Evolutionary conservation across 2,113 vertebrate species (phyloP).

Genomic region (Pholis gunnellus): DNA sequence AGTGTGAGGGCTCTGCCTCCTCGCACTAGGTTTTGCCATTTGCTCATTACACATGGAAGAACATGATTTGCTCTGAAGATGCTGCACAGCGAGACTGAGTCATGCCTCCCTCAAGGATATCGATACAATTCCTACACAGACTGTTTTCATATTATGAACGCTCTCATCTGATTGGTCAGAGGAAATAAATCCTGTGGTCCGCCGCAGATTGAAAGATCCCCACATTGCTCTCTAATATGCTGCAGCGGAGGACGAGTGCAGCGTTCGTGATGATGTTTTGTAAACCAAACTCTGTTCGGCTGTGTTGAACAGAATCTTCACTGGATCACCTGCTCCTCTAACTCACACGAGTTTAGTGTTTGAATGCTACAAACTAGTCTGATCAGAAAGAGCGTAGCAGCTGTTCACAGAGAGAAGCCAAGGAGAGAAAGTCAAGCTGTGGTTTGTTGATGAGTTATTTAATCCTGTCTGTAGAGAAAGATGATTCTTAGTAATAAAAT

Average conservation of each 20-base stretch:
- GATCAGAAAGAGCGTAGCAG: neutral
- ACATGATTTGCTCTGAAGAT: constrained; percentile 34
- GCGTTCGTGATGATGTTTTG: neutral
- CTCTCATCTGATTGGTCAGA: constrained; percentile 14
- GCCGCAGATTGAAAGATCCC: constrained; percentile 12
- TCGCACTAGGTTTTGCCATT: constrained; percentile 1
- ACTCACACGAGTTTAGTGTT: neutral
- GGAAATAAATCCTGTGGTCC: constrained; percentile 8
- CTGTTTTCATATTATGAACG: neutral
- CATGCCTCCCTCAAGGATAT: constrained; percentile 20
- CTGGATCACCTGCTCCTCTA: neutral
- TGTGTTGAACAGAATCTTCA: neutral
- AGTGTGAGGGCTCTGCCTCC: constrained; percentile 7
- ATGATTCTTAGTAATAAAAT: neutral
- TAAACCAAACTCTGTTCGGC: neutral
- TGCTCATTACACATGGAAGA: constrained; percentile 38
- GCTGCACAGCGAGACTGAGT: neutral
- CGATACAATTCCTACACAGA: neutral
- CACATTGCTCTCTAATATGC: neutral
- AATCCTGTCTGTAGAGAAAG: neutral
- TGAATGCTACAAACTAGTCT: neutral
- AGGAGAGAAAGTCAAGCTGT: neutral
- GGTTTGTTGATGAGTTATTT: neutral
- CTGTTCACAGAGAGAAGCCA: neutral
- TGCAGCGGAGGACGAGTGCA: neutral